Evolutionary conservation across 2,888 invertebrate genomes (phyloP).

Genomic region (Norana najaformis): DNA sequence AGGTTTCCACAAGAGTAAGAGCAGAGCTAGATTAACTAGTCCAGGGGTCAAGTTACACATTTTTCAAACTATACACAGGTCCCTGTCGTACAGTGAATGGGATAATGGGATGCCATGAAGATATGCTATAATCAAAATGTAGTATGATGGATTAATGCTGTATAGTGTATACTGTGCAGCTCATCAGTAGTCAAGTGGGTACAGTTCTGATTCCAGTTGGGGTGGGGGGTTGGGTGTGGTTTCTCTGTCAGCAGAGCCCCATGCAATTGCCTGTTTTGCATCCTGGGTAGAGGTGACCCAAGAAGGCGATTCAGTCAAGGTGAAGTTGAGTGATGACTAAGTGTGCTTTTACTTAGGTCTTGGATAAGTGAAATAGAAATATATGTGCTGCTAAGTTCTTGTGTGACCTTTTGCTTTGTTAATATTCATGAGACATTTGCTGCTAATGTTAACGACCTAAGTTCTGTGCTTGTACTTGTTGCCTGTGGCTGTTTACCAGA

Average conservation of each 20-base stretch:
- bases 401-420: neutral
- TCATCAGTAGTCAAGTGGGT: too few species aligned
- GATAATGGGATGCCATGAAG: too few species aligned
- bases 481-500: neutral
- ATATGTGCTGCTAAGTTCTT: neutral
- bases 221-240: neutral
- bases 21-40: too few species aligned
- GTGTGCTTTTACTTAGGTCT: neutral
- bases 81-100: too few species aligned
- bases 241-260: too few species aligned
- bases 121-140: too few species aligned
- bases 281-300: neutral
- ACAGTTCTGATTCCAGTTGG: neutral
- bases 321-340: neutral
- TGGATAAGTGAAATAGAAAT: neutral
- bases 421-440: neutral
- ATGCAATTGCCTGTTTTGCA: too few species aligned
- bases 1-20: neutral
- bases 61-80: too few species aligned
- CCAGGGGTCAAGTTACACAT: too few species aligned
- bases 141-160: too few species aligned
- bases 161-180: too few species aligned
- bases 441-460: neutral
- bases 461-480: conserved; percentile 1
- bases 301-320: neutral